phyloP scores from a whole-genome alignment of 2,113 vertebrate species.

The Chlamydotis undulata region DNA sequence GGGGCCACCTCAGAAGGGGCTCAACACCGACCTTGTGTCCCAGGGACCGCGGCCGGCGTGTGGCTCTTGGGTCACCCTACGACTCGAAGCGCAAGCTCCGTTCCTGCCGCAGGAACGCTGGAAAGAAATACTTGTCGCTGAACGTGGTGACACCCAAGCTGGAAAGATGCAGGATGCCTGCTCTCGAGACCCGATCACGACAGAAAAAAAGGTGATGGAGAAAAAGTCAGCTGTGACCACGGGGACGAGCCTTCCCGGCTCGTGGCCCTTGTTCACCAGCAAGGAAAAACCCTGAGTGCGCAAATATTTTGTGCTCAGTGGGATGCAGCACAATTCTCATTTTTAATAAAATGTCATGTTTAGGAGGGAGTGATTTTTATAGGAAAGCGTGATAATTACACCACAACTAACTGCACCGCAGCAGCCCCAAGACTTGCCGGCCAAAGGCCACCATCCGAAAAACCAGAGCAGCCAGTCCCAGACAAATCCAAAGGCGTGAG shows the following conservation, averaged over 20 bases:
- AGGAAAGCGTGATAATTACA: neutral
- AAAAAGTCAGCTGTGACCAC: neutral
- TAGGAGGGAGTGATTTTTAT: neutral
- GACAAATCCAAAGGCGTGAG: neutral
- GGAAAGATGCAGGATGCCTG: neutral
- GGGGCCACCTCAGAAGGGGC: neutral
- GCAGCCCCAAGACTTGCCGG: neutral
- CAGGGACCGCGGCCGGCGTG: accelerated
- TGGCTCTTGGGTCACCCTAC: accelerated
- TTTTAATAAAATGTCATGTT: neutral
- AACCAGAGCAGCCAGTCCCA: accelerated
- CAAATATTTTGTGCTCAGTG: neutral
- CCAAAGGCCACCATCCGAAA: neutral
- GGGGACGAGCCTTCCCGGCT: neutral
- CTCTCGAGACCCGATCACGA: accelerated
- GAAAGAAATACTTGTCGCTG: accelerated
- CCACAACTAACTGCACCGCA: neutral
- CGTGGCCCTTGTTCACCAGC: accelerated
- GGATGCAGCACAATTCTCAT: neutral
- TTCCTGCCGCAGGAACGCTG: accelerated
- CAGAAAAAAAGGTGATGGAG: neutral
- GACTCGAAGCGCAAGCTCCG: neutral
- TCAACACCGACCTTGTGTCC: accelerated
- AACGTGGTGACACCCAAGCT: accelerated
- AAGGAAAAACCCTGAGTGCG: neutral